Conservation (phyloP, 2,888 invertebrate genomes). For the Therioaphis trifolii region DNA sequence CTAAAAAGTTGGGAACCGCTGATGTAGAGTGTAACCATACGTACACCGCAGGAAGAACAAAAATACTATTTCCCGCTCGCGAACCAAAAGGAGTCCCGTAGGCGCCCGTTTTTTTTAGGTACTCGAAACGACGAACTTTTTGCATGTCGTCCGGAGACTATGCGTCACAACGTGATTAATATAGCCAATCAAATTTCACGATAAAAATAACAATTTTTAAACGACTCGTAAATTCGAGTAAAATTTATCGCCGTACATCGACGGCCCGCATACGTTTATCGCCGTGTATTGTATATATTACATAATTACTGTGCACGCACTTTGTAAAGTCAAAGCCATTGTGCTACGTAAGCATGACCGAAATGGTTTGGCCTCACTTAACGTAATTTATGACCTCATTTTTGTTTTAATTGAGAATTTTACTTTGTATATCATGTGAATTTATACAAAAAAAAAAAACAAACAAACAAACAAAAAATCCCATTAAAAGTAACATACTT, state of each 20-base stretch:
- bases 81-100: too few relatives aligned
- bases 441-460: not conserved
- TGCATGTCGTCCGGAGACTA: too few relatives aligned
- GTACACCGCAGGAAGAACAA: too few relatives aligned
- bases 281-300: not conserved
- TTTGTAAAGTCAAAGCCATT: slow-evolving; percentile 15
- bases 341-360: not conserved
- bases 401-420: slow-evolving; percentile 12
- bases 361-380: slow-evolving; percentile 28
- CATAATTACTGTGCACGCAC: slow-evolving; percentile 42
- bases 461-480: too few relatives aligned
- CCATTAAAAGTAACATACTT: too few relatives aligned
- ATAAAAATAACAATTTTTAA: slow-evolving; percentile 15
- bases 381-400: slow-evolving; percentile 39
- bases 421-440: not conserved
- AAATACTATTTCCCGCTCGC: too few relatives aligned
- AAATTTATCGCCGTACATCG: not conserved
- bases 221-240: slow-evolving; percentile 8
- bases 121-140: not conserved
- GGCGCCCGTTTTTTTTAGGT: too few relatives aligned
- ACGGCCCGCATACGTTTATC: not conserved
- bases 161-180: not conserved
- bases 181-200: not conserved
- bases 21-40: too few relatives aligned
- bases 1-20: too few relatives aligned